Evolutionary conservation across 1,140 invertebrate species (phyloP).

Genomic region (Patella vulgata): DNA sequence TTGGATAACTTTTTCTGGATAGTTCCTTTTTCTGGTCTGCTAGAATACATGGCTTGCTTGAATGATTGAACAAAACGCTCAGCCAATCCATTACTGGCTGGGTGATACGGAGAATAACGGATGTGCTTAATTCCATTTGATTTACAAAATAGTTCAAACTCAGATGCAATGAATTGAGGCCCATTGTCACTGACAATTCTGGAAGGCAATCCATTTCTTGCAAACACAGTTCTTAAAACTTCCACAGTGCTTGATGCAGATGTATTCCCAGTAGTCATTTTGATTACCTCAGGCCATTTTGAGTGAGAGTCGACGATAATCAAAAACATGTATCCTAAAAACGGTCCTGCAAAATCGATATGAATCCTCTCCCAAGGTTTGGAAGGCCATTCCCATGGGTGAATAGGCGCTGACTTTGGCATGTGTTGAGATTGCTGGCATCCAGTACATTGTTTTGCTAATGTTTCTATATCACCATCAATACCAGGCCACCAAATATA

Average conservation of each 20-base stretch:
- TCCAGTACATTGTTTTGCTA: not conserved
- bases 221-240: constrained; percentile 18
- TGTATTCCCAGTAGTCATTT: constrained; percentile 12
- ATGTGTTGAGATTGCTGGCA: constrained; percentile 13
- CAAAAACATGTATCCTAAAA: constrained; percentile 12
- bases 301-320: constrained; percentile 20
- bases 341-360: constrained; percentile 26
- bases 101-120: too few relatives aligned
- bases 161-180: constrained; percentile 49
- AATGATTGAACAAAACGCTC: constrained; percentile 35
- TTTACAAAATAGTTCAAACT: constrained; percentile 54
- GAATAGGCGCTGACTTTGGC: constrained; percentile 22
- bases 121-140: constrained; percentile 47
- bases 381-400: constrained; percentile 27
- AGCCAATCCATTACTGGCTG: constrained; percentile 28
- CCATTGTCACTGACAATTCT: constrained; percentile 60
- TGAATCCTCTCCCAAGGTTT: constrained; percentile 26
- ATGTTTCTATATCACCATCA: constrained; percentile 28
- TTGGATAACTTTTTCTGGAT: constrained; percentile 5
- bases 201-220: constrained; percentile 41
- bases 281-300: constrained; percentile 24
- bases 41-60: constrained; percentile 21
- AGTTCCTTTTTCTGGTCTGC: constrained; percentile 4
- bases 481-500: constrained; percentile 39
- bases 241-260: constrained; percentile 25